A percentile compares a stretch with the other conserved stretches of the same genome.
phyloP scores from a whole-genome alignment of 2,797 vertebrate species.

The Psittacula derbiana region DNA sequence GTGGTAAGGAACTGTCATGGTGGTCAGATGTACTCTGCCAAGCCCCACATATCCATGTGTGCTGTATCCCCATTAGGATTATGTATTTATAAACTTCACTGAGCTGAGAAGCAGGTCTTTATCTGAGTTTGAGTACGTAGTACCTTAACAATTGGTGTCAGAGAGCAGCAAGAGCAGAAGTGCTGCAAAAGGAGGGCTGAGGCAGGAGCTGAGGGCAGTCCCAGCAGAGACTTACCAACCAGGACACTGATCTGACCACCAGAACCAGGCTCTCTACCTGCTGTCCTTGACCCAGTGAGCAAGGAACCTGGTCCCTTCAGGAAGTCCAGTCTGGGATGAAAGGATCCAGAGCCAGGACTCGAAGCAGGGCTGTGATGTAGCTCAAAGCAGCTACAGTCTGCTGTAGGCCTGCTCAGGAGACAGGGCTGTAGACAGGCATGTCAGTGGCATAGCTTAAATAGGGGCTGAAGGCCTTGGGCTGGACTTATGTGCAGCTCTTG shows the following conservation, averaged over 20 bases:
- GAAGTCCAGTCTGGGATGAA: background rate
- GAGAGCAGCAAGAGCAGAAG: background rate
- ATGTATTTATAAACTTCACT: background rate
- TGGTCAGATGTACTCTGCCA: background rate
- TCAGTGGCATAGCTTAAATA: background rate
- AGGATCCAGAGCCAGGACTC: background rate
- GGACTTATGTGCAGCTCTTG: background rate
- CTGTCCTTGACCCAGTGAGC: accelerated
- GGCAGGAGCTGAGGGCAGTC: background rate
- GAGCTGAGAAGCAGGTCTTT: background rate
- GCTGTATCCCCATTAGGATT: background rate
- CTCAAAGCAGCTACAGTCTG: background rate
- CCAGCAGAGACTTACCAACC: accelerated
- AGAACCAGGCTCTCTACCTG: background rate
- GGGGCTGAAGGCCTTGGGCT: background rate
- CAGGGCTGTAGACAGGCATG: background rate
- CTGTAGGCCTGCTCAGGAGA: background rate
- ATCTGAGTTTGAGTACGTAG: background rate
- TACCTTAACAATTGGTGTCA: background rate
- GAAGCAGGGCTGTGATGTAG: background rate
- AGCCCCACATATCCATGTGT: background rate
- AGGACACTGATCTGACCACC: background rate
- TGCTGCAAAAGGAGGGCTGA: background rate
- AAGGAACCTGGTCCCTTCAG: background rate
- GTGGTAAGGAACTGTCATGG: accelerated